Evolutionary conservation across 2,888 invertebrate genomes (phyloP), one percentile per base, ranked within the genome.

Genomic region (Perizoma flavofasciatum): DNA sequence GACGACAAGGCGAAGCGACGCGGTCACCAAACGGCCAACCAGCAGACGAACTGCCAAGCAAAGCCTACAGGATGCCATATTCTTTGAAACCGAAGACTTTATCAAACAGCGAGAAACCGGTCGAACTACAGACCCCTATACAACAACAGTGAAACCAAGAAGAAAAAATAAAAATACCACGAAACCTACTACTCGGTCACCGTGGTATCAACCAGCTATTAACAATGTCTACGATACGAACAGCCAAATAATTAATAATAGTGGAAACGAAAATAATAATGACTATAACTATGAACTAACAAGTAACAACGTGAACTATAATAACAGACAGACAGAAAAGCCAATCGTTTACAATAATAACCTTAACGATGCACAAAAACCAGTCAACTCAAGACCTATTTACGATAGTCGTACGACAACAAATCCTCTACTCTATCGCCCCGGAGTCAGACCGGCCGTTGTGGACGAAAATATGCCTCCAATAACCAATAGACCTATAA

Each of bases 401-500:
- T 47, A 63, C 5, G 69, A 68, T 46, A 55, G 59, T 10, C 69
- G 68, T 5, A 71, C 72, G 11, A 69, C 75, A 7, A 61, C 43
- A 53, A 50, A 79, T 67, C 51, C 85, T 0, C 62, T 79, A 0
- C 61, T 72, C 0, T 72, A 78, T 6, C 71, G 79, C 0, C 86
- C 88, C 0, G 88, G 86, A 0, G 87, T 90, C 0, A 85, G 69
- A 62, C 88, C 89, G 0, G 77, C 79, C 0, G 65, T 73, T 0
- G 79, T 82, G 0, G 79, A 85, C 33, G 64, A 69, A 0, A 74
- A 72, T 40, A 75, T 78, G 22, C 86, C 87, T 0, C 87, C 90
- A 0, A 89, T 89, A 0, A 91, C 91, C 0, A 91, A 91, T 39
- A 81, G 63, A 44, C 85, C 87, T 0, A 65, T 75, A 0, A 74